Conservation (phyloP, 2,888 invertebrate species). For the Drosophila prostipennis region DNA sequence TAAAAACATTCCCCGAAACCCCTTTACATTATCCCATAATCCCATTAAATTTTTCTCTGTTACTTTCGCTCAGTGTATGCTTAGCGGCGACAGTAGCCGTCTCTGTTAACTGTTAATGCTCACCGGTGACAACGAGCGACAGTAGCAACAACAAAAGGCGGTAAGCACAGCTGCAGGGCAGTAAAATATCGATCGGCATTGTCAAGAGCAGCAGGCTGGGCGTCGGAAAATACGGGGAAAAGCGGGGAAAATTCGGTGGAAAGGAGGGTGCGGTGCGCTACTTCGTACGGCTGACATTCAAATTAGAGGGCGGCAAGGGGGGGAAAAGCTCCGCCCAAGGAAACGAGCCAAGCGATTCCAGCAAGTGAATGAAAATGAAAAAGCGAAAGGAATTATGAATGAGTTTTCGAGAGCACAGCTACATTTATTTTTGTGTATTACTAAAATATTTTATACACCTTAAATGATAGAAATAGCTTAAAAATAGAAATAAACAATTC, state of each 20-base stretch:
- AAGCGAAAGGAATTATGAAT: slow-evolving; percentile 18
- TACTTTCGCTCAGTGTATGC: slow-evolving; percentile 21
- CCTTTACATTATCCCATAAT: too few relatives aligned
- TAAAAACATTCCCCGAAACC: too few relatives aligned
- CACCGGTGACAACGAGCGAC: slow-evolving; percentile 46
- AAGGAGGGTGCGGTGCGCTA: slow-evolving; percentile 6
- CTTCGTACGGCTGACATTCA: slow-evolving; percentile 15
- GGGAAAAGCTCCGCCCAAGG: slow-evolving; percentile 13
- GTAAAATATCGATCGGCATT: slow-evolving; percentile 76
- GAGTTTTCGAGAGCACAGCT: background rate
- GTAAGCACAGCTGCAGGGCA: slow-evolving; percentile 46
- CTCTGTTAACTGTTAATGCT: slow-evolving; percentile 57
- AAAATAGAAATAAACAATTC: background rate
- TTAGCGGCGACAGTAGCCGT: slow-evolving; percentile 46
- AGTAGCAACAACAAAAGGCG: slow-evolving; percentile 35
- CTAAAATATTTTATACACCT: too few relatives aligned
- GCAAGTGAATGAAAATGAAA: slow-evolving; percentile 9
- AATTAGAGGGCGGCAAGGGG: slow-evolving; percentile 3
- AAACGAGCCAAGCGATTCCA: slow-evolving; percentile 14
- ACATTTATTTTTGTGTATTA: too few relatives aligned
- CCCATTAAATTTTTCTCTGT: background rate
- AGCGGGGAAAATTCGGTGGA: slow-evolving; percentile 4
- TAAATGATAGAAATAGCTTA: background rate
- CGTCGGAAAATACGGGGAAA: slow-evolving; percentile 11
- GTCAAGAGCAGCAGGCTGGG: slow-evolving; percentile 44